phyloP scores from a whole-genome alignment of 2,888 invertebrate species.

The Thymelicus sylvestris region DNA sequence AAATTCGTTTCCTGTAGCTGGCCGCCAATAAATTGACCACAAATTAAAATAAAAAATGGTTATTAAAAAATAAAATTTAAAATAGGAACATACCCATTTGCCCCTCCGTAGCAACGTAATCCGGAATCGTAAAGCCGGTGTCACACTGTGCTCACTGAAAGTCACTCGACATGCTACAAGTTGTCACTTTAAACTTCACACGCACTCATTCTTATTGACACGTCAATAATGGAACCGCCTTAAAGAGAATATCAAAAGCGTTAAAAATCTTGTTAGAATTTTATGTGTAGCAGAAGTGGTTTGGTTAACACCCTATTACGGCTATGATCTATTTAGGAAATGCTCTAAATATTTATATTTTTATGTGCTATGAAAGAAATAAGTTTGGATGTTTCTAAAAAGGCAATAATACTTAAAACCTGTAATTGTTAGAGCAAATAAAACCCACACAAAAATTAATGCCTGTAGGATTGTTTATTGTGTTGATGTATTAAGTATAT shows the following conservation, averaged over 20 bases:
- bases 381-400: too few species aligned
- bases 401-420: too few species aligned
- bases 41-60: conserved; percentile 18
- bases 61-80: conserved; percentile 41
- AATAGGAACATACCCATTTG: conserved; percentile 74
- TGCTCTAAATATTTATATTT: not conserved
- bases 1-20: too few species aligned
- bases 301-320: conserved; percentile 19
- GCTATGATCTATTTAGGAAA: not conserved
- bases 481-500: too few species aligned
- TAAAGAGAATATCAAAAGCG: conserved; percentile 13
- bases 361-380: not conserved
- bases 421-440: too few species aligned
- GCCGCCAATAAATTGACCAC: conserved; percentile 1
- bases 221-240: conserved; percentile 25
- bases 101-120: conserved; percentile 69
- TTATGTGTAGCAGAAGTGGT: conserved; percentile 19
- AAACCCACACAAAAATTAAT: too few species aligned
- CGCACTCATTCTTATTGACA: conserved; percentile 53
- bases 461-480: too few species aligned
- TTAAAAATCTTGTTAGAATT: not conserved
- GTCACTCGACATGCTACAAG: conserved; percentile 53
- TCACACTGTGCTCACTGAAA: conserved; percentile 55
- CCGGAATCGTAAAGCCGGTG: conserved; percentile 69
- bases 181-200: conserved; percentile 52